Conservation (phyloP, 2,888 invertebrate genomes). For the Eristalis arbustorum region DNA sequence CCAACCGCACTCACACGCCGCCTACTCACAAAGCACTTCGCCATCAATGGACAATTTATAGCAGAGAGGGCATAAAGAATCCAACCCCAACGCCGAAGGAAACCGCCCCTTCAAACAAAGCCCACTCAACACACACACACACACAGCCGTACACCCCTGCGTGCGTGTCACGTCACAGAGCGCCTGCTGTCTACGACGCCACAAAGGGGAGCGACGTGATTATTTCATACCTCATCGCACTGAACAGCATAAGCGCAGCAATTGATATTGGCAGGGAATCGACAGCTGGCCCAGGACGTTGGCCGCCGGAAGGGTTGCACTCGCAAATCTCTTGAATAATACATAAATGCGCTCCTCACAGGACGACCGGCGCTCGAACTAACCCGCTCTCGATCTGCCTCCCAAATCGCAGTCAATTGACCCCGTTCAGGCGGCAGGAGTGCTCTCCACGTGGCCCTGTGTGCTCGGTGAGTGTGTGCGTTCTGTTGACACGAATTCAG, state of each 20-base stretch:
- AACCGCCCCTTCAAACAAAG: slow-evolving; percentile 9
- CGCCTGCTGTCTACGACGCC: neutral
- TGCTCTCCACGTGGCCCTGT: slow-evolving; percentile 21
- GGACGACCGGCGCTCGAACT: neutral
- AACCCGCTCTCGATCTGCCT: neutral
- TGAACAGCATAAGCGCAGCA: neutral
- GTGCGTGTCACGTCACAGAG: neutral
- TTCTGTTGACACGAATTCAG: slow-evolving; percentile 49
- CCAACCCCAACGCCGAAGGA: neutral
- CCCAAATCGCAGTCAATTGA: slow-evolving; percentile 31
- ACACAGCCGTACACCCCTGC: neutral
- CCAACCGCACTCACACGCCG: neutral
- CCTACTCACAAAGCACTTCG: slow-evolving; percentile 7
- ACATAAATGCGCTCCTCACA: neutral
- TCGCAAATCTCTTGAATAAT: neutral
- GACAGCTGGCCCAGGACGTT: slow-evolving; percentile 49
- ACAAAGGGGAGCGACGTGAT: neutral
- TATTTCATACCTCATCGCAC: neutral
- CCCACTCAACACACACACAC: neutral
- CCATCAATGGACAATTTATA: slow-evolving; percentile 34
- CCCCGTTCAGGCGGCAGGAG: slow-evolving; percentile 32
- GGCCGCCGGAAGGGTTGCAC: neutral
- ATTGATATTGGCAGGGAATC: slow-evolving; percentile 35
- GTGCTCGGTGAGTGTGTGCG: neutral
- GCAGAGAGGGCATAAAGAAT: neutral